These are phyloP conservation scores for Phasianus colchicus DNA, from an alignment of 2,113 vertebrate species.

Conservation along the genomic window DNA sequence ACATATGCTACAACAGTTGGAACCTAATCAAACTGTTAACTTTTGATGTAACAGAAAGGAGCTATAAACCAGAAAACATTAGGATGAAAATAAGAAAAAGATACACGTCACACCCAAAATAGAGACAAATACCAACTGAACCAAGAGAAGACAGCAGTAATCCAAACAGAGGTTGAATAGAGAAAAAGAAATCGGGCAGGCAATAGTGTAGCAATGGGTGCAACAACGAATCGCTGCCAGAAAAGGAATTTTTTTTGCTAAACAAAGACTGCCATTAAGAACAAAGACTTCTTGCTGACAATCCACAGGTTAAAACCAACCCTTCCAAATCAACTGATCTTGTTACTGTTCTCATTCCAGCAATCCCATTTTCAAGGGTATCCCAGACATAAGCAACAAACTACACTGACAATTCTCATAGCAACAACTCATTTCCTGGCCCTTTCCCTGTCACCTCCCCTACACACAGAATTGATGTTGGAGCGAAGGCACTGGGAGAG, in stretches of 20 bases:
- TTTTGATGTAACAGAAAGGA: constrained; percentile 33
- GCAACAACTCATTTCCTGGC: neutral
- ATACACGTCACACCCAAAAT: neutral
- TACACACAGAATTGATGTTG: neutral
- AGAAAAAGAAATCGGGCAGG: neutral
- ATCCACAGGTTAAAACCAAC: neutral
- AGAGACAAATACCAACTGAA: neutral
- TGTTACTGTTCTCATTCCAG: neutral
- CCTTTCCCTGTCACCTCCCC: neutral
- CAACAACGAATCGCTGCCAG: neutral
- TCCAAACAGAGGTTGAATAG: neutral
- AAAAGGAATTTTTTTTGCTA: neutral
- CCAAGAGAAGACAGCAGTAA: neutral
- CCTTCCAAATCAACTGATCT: neutral
- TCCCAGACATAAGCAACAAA: neutral
- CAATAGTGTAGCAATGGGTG: neutral
- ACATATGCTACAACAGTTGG: constrained; percentile 67
- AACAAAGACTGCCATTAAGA: neutral
- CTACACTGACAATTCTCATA: neutral
- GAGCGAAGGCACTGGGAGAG: neutral
- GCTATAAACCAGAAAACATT: neutral
- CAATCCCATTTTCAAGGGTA: neutral
- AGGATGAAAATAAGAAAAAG: neutral
- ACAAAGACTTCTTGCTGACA: neutral
- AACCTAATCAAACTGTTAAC: constrained; percentile 35